phyloP scores from a whole-genome alignment of 92 coral and sea anemone species.

The Blastomussa wellsi region DNA sequence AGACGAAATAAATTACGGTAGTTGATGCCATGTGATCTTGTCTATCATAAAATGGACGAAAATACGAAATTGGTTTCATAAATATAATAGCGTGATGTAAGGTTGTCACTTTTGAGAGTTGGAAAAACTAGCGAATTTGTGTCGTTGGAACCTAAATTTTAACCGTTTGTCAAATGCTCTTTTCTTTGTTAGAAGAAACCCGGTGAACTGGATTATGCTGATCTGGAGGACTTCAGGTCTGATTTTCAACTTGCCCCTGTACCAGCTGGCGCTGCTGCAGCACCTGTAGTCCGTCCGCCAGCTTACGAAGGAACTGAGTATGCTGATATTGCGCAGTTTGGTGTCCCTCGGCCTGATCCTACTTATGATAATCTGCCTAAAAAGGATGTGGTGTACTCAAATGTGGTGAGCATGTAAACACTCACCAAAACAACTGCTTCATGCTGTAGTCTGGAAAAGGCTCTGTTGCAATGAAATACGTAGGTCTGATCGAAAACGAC shows the following conservation, averaged over 20 bases:
- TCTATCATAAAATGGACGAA: too few relatives aligned
- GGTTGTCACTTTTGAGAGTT: too few relatives aligned
- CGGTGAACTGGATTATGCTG: slow-evolving; percentile 36
- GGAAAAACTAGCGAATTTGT: too few relatives aligned
- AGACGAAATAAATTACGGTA: too few relatives aligned
- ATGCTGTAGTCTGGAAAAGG: background rate
- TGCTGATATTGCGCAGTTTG: slow-evolving; percentile 42
- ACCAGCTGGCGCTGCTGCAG: slow-evolving; percentile 8
- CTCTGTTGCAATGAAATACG: background rate
- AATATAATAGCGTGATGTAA: too few relatives aligned
- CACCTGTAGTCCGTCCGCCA: slow-evolving; percentile 30
- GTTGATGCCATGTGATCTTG: too few relatives aligned
- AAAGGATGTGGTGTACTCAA: slow-evolving; percentile 37
- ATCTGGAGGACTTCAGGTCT: slow-evolving; percentile 19
- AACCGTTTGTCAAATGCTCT: background rate
- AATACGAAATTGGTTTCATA: too few relatives aligned
- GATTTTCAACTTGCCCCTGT: background rate
- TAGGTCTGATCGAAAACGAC: background rate
- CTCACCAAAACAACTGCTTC: background rate
- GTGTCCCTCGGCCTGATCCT: slow-evolving; percentile 35
- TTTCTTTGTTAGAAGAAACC: slow-evolving; percentile 15
- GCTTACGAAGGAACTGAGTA: slow-evolving; percentile 28
- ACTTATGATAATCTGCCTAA: slow-evolving; percentile 31
- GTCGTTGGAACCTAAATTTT: too few relatives aligned
- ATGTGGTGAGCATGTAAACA: slow-evolving; percentile 35